Base-by-base conservation (phyloP, 1,140 invertebrate species). In the Pygmarrhopalites habei region DNA sequence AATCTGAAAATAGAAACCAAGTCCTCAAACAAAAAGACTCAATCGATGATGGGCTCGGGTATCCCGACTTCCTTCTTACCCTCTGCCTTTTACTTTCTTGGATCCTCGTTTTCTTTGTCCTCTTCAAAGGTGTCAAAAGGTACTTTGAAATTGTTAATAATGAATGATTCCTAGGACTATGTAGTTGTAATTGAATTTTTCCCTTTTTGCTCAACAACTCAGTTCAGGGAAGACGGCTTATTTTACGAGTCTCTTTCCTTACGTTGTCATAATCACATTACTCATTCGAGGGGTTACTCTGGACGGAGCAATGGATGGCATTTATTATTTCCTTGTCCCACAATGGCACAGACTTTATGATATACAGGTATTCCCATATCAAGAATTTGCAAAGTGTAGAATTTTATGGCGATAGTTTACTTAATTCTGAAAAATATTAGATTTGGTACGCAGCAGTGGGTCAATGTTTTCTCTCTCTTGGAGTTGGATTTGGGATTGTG, bases 371-470 rank as follows among this genome's bases (percentile, higher is more conserved):
- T 5, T 12, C 7, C 23, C 7, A 7, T 28, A 52, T 14, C 14
- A 28, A 12, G 4, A 44, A 14, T 43, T 3, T 7, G 26, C n/a
- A 15, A 14, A 44, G 28, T 26, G 26, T 3, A 19, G 29, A 7
- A 7, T 12, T 32, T 28, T 19, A 25, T 21, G 26, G 4, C 30
- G 2, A 32, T 32, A 2, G 2, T 2, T 17, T n/a, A n/a, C n/a
- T n/a, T n/a, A n/a, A 47, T 2, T 57, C 51, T 61, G 1, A 29
- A 15, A 5, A n/a, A n/a, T n/a, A 19, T 35, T 19, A 67, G 65
- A 58, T 64, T 41, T 93, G 89, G 90, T 89, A 89, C 70, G 86
- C 88, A 12, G 90, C 89, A 26, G 86, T 89, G 0, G 88, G 88
- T 0, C 90, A 93, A 72, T 89, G 88, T 29, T 78, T 78, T 62